phyloP scores from a whole-genome alignment of 2,888 invertebrate genomes.

The Biston betularia region DNA sequence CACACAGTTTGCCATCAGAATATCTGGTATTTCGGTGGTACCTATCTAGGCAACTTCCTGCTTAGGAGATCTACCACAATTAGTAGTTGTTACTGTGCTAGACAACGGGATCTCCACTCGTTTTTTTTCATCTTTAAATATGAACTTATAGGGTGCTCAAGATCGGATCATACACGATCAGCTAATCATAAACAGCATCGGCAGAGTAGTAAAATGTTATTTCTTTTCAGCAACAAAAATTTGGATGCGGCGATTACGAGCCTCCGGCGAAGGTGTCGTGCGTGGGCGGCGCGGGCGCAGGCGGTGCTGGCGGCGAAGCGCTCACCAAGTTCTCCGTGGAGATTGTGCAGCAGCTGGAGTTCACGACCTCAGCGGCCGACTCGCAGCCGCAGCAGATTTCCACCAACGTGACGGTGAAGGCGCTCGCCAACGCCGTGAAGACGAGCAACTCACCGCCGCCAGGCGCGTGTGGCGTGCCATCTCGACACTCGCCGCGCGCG shows the following conservation, averaged over 20 bases:
- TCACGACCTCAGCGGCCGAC: conserved; percentile 94
- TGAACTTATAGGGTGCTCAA: no score
- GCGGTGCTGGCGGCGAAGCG: conserved; percentile 80
- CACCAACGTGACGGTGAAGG: conserved; percentile 96
- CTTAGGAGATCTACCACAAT: no score
- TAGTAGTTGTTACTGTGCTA: no score
- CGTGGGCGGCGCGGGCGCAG: conserved; percentile 72
- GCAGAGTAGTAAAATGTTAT: conserved; percentile 1
- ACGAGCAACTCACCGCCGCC: conserved; percentile 75
- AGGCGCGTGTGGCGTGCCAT: not conserved
- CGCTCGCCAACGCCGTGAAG: conserved; percentile 81
- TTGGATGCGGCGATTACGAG: conserved; percentile 90
- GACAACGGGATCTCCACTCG: no score
- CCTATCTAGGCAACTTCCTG: no score
- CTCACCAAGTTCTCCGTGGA: conserved; percentile 94
- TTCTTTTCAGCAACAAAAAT: conserved; percentile 93
- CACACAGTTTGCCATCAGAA: no score
- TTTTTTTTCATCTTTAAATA: no score
- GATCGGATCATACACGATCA: no score
- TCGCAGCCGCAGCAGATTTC: conserved; percentile 96
- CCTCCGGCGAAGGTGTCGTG: conserved; percentile 91
- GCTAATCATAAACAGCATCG: not conserved
- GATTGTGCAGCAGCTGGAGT: conserved; percentile 96
- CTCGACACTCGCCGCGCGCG: conserved; percentile 85
- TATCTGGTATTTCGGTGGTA: no score